These are phyloP conservation scores for Diogma glabrata DNA, from an alignment of 2,888 invertebrate species.

Conservation along the genomic window DNA sequence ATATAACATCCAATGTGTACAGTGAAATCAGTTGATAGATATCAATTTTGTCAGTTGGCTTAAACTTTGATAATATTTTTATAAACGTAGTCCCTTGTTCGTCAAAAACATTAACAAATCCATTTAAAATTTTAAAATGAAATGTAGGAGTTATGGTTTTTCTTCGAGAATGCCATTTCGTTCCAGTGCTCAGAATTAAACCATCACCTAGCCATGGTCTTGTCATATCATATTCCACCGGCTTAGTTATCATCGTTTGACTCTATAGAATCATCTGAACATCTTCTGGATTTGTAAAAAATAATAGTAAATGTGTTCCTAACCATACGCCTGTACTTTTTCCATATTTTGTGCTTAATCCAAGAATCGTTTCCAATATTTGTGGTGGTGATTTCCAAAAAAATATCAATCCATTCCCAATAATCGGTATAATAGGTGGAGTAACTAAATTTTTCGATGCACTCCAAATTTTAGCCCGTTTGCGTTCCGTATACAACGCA, in stretches of 20 bases:
- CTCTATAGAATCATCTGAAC: slow-evolving; percentile 30
- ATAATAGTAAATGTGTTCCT: slow-evolving; percentile 35
- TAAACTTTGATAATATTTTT: slow-evolving; percentile 38
- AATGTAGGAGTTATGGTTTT: slow-evolving; percentile 67
- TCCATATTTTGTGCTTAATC: slow-evolving; percentile 36
- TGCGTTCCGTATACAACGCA: too few species aligned
- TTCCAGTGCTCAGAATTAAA: slow-evolving; percentile 27
- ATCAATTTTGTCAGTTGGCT: slow-evolving; percentile 39
- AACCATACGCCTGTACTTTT: slow-evolving; percentile 35
- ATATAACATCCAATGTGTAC: slow-evolving; percentile 48
- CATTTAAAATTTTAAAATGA: slow-evolving; percentile 64
- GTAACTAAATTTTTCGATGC: slow-evolving; percentile 26
- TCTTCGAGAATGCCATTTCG: slow-evolving; percentile 53
- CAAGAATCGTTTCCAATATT: slow-evolving; percentile 26
- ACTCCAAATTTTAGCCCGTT: too few species aligned
- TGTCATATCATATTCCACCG: slow-evolving; percentile 26
- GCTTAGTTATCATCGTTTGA: slow-evolving; percentile 27
- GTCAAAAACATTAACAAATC: slow-evolving; percentile 58
- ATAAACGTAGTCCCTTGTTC: slow-evolving; percentile 46
- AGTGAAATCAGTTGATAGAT: slow-evolving; percentile 47
- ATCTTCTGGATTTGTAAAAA: slow-evolving; percentile 35
- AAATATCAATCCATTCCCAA: slow-evolving; percentile 40
- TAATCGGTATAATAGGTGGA: slow-evolving; percentile 37
- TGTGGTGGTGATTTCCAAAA: slow-evolving; percentile 34
- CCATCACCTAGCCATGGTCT: slow-evolving; percentile 31